A percentile compares a stretch with the other conserved stretches of the same genome.
Conservation (phyloP, 2,888 invertebrate species). For the Callinectes sapidus region DNA sequence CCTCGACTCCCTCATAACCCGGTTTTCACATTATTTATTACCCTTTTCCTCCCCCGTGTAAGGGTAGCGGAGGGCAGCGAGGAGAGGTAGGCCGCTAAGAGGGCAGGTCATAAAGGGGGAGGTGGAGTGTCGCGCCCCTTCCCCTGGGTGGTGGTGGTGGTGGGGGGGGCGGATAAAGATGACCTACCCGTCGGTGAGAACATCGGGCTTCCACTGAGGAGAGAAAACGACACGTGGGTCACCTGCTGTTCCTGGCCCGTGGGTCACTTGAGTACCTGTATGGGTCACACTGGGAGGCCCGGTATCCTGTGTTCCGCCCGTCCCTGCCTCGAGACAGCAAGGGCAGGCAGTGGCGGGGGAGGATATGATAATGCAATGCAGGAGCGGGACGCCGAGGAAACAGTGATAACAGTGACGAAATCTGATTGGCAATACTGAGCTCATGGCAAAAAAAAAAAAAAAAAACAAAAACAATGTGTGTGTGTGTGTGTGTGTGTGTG, state of each 20-base stretch:
- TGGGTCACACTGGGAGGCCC: background rate
- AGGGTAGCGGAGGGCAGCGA: constrained; percentile 13
- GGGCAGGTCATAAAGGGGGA: background rate
- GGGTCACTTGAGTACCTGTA: background rate
- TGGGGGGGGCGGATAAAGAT: constrained; percentile 42
- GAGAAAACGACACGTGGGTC: background rate
- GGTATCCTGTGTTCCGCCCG: background rate
- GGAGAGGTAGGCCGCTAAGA: constrained; percentile 1
- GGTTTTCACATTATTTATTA: constrained; percentile 9
- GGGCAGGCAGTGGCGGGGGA: background rate
- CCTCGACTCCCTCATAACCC: background rate
- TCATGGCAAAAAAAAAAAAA: no score
- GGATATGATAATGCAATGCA: background rate
- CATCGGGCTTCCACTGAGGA: background rate
- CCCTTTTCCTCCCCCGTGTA: background rate
- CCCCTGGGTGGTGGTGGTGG: constrained; percentile 6
- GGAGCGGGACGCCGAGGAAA: background rate
- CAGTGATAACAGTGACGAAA: background rate
- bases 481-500: constrained; percentile 25
- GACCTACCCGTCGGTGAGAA: constrained; percentile 42
- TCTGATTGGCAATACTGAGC: background rate
- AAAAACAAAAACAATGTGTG: background rate
- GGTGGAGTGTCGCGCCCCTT: constrained; percentile 28
- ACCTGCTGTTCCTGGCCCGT: constrained; percentile 7
- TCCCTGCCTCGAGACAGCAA: background rate